These are phyloP conservation scores for Ostrea denselamellosa DNA, from an alignment of 1,140 invertebrate species.

Conservation along the genomic window DNA sequence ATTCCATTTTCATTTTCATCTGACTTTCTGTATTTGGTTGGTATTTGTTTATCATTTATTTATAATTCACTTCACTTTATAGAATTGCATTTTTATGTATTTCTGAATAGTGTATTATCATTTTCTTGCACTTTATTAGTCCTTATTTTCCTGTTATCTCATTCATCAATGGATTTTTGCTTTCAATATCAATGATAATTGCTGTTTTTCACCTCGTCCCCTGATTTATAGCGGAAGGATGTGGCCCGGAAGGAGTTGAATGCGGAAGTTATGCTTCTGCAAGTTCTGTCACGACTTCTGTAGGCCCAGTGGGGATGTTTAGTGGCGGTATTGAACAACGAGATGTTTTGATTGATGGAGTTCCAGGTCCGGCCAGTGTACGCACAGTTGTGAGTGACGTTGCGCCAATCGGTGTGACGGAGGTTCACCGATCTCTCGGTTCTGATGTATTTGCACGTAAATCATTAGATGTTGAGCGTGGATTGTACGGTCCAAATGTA, in stretches of 20 bases:
- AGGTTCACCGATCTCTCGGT: background rate
- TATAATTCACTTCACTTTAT: too few species aligned
- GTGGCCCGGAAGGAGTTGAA: background rate
- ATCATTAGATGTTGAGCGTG: background rate
- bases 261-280: slow-evolving; percentile 23
- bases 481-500: background rate
- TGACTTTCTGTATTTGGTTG: too few species aligned
- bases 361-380: background rate
- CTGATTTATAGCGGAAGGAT: slow-evolving; percentile 14
- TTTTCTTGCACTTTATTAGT: too few species aligned
- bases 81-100: too few species aligned
- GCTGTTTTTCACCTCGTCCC: background rate
- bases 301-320: background rate
- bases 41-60: too few species aligned
- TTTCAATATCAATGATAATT: too few species aligned
- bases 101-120: too few species aligned
- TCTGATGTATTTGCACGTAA: background rate
- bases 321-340: background rate
- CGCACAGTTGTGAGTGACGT: background rate
- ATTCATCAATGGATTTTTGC: too few species aligned
- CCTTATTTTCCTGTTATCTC: too few species aligned
- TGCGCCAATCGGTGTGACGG: background rate
- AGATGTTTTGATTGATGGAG: background rate
- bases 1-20: too few species aligned
- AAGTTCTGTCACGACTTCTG: background rate